phyloP scores from a whole-genome alignment of 2,888 invertebrate species.

The Philereme transversata region DNA sequence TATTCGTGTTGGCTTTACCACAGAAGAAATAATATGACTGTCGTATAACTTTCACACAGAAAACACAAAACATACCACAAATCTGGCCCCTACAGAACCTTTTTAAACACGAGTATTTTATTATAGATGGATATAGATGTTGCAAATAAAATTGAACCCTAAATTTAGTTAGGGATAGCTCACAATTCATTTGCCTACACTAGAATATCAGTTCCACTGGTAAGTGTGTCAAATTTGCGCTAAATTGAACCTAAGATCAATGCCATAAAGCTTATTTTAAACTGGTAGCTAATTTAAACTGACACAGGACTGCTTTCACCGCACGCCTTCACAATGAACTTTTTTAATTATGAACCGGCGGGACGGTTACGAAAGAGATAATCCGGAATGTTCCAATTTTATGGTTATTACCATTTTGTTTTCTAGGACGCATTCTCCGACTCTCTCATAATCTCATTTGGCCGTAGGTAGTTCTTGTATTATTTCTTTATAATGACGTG shows the following conservation, averaged over 20 bases:
- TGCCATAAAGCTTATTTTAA: constrained; percentile 5
- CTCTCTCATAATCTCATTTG: constrained; percentile 17
- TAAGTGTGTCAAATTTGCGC: too few relatives aligned
- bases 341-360: constrained; percentile 43
- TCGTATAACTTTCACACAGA: too few relatives aligned
- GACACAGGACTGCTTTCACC: constrained; percentile 15
- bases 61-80: too few relatives aligned
- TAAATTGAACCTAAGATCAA: background rate
- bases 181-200: too few relatives aligned
- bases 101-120: too few relatives aligned
- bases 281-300: constrained; percentile 12
- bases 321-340: constrained; percentile 40
- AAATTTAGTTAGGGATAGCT: too few relatives aligned
- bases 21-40: constrained; percentile 3
- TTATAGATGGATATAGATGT: too few relatives aligned
- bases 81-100: too few relatives aligned
- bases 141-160: too few relatives aligned
- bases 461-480: constrained; percentile 1
- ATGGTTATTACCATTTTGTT: constrained; percentile 40
- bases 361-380: constrained; percentile 38
- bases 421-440: constrained; percentile 29
- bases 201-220: too few relatives aligned
- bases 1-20: constrained; percentile 38
- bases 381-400: constrained; percentile 42
- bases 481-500: background rate